Evolutionary conservation across 2,888 invertebrate species (phyloP).

Genomic region (Pachydiplax longipennis): DNA sequence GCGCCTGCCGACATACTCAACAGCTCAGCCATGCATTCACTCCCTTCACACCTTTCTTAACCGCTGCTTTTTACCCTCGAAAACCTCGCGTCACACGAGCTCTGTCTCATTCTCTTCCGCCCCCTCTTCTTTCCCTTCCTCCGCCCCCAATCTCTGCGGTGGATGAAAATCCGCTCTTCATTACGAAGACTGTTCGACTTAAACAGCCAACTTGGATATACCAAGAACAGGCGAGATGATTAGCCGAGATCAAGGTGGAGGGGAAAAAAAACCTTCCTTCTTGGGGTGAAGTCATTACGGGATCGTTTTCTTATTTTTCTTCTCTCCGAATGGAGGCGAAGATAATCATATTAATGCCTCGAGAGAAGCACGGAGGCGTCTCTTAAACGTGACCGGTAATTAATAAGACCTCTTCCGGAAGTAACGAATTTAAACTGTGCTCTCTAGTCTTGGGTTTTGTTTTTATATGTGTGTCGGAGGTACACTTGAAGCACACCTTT

Average conservation of each 20-base stretch:
- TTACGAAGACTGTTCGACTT: conserved; percentile 22
- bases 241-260: conserved; percentile 11
- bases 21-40: conserved; percentile 32
- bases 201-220: neutral
- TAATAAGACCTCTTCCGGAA: neutral
- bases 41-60: conserved; percentile 23
- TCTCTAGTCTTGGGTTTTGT: no score
- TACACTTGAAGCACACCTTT: no score
- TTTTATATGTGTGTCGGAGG: no score
- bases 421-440: neutral
- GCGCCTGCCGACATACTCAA: conserved; percentile 7
- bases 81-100: neutral
- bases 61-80: neutral
- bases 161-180: conserved; percentile 13
- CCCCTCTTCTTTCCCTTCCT: neutral
- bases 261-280: neutral
- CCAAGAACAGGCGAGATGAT: neutral
- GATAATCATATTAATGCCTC: neutral
- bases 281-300: neutral
- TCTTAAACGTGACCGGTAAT: neutral
- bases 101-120: neutral
- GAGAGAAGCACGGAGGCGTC: neutral
- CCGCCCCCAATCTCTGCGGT: neutral
- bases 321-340: neutral
- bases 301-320: neutral